Percentiles rank a stretch among this genome's conserved stretches.
phyloP scores from a whole-genome alignment of 2,113 vertebrate genomes.

The Danionella cerebrum region DNA sequence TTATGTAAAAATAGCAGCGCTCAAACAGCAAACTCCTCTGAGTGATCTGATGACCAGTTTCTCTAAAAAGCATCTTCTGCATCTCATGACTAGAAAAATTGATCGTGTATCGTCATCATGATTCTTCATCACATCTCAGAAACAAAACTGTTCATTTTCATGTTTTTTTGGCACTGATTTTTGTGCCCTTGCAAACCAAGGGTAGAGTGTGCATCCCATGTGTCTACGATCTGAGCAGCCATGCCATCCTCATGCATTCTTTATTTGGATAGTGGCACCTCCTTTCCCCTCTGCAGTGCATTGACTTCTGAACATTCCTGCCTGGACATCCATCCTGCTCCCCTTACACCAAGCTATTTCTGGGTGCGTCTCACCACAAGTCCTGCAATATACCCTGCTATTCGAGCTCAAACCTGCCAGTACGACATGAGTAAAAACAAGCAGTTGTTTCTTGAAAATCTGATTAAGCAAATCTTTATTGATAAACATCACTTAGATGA shows the following conservation, averaged over 20 bases:
- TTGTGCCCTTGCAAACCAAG: not conserved
- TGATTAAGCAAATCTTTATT: not conserved
- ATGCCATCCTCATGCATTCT: slow-evolving; percentile 35
- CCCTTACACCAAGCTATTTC: slow-evolving; percentile 66
- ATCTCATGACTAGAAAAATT: too few relatives aligned
- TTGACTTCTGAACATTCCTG: slow-evolving; percentile 52
- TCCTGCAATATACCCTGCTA: slow-evolving; percentile 36
- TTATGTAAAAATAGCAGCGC: too few relatives aligned
- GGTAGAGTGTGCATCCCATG: not conserved
- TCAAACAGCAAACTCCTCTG: too few relatives aligned
- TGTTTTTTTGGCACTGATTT: not conserved
- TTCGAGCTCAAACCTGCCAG: slow-evolving; percentile 18
- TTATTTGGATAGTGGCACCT: slow-evolving; percentile 32
- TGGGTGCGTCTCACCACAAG: slow-evolving; percentile 43
- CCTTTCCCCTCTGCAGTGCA: slow-evolving; percentile 42
- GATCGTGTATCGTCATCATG: too few relatives aligned
- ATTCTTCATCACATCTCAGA: too few relatives aligned
- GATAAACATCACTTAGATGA: not conserved
- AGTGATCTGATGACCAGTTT: too few relatives aligned
- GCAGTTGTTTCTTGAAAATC: not conserved
- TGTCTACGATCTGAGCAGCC: not conserved
- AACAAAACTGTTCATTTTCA: not conserved
- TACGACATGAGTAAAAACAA: not conserved
- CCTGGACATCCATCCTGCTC: slow-evolving; percentile 56
- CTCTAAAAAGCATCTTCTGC: too few relatives aligned